Conservation (phyloP, 1,140 invertebrate species). For the Megalonaias nervosa region DNA sequence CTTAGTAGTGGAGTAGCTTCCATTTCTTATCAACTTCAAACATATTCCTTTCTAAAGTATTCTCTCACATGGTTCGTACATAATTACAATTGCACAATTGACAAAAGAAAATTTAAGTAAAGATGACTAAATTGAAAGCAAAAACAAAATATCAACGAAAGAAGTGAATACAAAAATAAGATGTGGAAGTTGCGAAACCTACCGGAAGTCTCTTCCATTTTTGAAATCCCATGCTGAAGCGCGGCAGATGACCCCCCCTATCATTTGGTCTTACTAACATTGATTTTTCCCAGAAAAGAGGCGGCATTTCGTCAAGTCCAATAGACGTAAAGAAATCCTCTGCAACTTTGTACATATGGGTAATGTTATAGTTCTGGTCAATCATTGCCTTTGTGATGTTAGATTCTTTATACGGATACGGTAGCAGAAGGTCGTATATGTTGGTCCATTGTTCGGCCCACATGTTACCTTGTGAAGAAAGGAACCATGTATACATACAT, state of each 20-base stretch:
- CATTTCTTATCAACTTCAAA: too few relatives aligned
- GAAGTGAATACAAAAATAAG: too few relatives aligned
- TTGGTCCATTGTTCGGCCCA: slow-evolving; percentile 92
- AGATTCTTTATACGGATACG: slow-evolving; percentile 37
- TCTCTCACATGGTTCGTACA: too few relatives aligned
- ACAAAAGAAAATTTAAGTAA: too few relatives aligned
- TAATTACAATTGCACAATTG: too few relatives aligned
- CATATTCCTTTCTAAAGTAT: too few relatives aligned
- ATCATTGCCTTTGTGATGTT: slow-evolving; percentile 75
- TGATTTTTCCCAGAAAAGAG: slow-evolving; percentile 74
- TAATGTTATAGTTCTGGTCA: slow-evolving; percentile 81
- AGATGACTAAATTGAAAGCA: too few relatives aligned
- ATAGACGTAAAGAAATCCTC: slow-evolving; percentile 93
- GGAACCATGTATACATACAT: background rate
- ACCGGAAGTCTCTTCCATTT: slow-evolving; percentile 85
- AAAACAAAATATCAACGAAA: too few relatives aligned
- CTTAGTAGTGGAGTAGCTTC: too few relatives aligned
- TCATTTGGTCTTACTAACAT: slow-evolving; percentile 77
- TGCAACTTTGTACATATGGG: slow-evolving; percentile 79
- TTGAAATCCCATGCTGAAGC: slow-evolving; percentile 97
- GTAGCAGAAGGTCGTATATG: slow-evolving; percentile 54
- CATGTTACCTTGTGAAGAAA: slow-evolving; percentile 86
- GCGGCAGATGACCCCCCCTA: slow-evolving; percentile 83
- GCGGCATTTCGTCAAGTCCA: slow-evolving; percentile 86
- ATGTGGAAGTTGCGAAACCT: slow-evolving; percentile 6